Percentiles rank a stretch among this genome's conserved stretches.
These are phyloP conservation scores for Geotrupes spiniger DNA, from an alignment of 2,888 invertebrate species.

Conservation along the genomic window DNA sequence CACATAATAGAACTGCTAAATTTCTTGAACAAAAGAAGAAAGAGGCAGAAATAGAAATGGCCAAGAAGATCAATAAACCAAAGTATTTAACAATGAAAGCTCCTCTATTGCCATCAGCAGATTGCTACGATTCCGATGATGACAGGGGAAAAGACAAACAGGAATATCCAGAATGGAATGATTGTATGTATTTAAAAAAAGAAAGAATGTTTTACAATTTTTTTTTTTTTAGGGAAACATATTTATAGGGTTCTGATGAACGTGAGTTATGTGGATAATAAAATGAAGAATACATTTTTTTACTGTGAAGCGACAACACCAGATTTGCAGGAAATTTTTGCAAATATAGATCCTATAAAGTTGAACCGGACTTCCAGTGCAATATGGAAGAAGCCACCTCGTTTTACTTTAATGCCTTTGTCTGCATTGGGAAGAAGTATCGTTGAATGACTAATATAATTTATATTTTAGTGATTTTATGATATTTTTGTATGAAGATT, in stretches of 20 bases:
- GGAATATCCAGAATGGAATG: constrained; percentile 50
- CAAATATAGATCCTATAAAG: constrained; percentile 61
- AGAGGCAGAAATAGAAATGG: background rate
- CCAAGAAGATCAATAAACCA: constrained; percentile 27
- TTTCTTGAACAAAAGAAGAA: too few species aligned
- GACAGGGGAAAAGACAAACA: constrained; percentile 43
- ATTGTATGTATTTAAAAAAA: constrained; percentile 40
- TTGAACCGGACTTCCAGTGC: constrained; percentile 72
- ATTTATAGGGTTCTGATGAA: constrained; percentile 18
- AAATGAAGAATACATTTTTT: constrained; percentile 60
- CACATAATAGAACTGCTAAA: too few species aligned
- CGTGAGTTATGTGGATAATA: constrained; percentile 29
- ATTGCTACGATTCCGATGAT: constrained; percentile 58
- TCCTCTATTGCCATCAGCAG: constrained; percentile 54
- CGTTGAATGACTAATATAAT: too few species aligned
- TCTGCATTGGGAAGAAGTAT: too few species aligned
- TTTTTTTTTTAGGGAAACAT: constrained; percentile 43
- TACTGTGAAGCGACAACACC: constrained; percentile 60
- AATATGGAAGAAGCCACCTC: constrained; percentile 70
- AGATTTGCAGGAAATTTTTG: constrained; percentile 67
- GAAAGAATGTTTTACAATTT: too few species aligned
- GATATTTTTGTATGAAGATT: too few species aligned
- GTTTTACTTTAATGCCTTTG: constrained; percentile 51
- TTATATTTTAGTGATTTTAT: too few species aligned
- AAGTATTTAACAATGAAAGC: constrained; percentile 38